phyloP scores from a whole-genome alignment of 2,888 invertebrate species.

The Andrena bicolor region DNA sequence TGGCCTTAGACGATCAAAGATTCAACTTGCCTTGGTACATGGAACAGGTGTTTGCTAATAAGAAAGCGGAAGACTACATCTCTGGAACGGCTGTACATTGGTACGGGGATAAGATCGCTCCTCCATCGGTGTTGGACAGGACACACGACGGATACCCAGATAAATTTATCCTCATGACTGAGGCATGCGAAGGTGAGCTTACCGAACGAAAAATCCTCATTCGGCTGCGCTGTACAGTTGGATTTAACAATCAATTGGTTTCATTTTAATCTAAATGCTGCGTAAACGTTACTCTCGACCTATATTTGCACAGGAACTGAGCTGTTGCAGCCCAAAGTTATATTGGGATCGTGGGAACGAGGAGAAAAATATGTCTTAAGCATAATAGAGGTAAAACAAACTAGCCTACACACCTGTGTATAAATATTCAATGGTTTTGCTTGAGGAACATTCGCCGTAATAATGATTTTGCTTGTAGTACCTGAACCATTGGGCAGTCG shows the following conservation, averaged over 20 bases:
- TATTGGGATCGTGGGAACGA: constrained; percentile 91
- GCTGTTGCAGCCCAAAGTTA: constrained; percentile 84
- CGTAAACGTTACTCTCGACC: neutral
- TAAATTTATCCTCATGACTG: constrained; percentile 92
- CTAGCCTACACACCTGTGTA: neutral
- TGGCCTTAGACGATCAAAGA: constrained; percentile 92
- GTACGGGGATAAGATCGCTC: constrained; percentile 90
- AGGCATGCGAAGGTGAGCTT: constrained; percentile 90
- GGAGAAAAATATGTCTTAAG: constrained; percentile 89
- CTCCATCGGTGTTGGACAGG: constrained; percentile 87
- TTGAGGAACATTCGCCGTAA: neutral
- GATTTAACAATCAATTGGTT: neutral
- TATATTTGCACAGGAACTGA: neutral
- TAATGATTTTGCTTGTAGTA: constrained; percentile 19
- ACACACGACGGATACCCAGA: constrained; percentile 88
- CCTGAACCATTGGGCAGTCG: constrained; percentile 80
- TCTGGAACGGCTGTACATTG: constrained; percentile 94
- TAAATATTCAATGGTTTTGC: neutral
- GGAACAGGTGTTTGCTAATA: constrained; percentile 81
- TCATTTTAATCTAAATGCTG: neutral
- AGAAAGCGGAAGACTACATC: constrained; percentile 87
- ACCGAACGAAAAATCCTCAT: neutral
- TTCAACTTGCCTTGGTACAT: constrained; percentile 89
- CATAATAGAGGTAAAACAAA: constrained; percentile 86
- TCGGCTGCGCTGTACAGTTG: neutral